Evolutionary conservation across 2,888 invertebrate genomes (phyloP).

Genomic region (Epistrophe eligans): DNA sequence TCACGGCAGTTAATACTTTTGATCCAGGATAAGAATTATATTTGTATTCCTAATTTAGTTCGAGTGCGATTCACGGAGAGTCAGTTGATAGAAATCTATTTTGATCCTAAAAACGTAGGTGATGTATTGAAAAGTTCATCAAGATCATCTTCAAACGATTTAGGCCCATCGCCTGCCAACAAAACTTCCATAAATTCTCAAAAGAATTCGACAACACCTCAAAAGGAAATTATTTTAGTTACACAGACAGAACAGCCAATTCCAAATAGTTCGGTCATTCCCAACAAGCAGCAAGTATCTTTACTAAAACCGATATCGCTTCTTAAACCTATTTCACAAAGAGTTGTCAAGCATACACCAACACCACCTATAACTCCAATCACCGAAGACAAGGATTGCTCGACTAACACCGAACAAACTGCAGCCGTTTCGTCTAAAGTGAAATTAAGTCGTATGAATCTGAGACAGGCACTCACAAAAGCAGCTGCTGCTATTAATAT

Average conservation of each 20-base stretch:
- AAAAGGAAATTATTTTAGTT: not conserved
- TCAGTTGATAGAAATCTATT: conserved; percentile 81
- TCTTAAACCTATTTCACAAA: conserved; percentile 76
- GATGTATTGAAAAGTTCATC: conserved; percentile 38
- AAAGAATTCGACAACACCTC: not conserved
- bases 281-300: conserved; percentile 57
- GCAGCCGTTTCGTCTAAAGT: conserved; percentile 78
- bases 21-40: conserved; percentile 77
- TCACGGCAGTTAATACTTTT: conserved; percentile 79
- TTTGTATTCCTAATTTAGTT: conserved; percentile 79
- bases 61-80: conserved; percentile 79
- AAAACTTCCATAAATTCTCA: not conserved
- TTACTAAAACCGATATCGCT: conserved; percentile 74
- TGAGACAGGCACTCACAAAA: conserved; percentile 81
- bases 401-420: conserved; percentile 31
- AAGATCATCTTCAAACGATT: not conserved
- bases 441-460: conserved; percentile 81
- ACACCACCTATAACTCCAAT: not conserved
- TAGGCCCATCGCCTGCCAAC: not conserved
- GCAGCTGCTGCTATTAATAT: conserved; percentile 79
- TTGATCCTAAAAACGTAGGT: conserved; percentile 70
- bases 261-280: conserved; percentile 1
- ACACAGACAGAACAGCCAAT: not conserved
- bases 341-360: conserved; percentile 47
- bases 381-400: conserved; percentile 16